Conservation (phyloP, 2,888 invertebrate genomes). For the Nephrotoma guestfalica region DNA sequence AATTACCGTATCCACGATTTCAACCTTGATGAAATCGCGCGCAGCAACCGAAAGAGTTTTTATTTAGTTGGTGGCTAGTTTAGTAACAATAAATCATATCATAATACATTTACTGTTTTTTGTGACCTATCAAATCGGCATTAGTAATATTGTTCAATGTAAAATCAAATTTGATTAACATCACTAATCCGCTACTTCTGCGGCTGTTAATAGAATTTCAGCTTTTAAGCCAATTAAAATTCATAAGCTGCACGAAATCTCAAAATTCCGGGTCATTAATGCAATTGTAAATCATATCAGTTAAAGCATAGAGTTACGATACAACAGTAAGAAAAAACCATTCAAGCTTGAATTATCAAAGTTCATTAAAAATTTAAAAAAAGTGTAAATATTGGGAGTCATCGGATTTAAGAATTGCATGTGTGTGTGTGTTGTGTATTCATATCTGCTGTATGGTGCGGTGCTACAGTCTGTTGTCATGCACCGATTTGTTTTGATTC, state of each 20-base stretch:
- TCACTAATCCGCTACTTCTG: background rate
- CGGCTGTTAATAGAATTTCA: background rate
- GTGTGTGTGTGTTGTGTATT: background rate
- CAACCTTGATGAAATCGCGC: background rate
- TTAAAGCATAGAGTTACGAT: background rate
- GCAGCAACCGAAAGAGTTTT: background rate
- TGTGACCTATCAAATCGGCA: background rate
- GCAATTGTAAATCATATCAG: background rate
- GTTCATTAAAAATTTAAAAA: background rate
- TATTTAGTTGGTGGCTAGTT: background rate
- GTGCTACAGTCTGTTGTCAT: background rate
- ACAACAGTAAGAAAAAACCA: background rate
- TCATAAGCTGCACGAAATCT: background rate
- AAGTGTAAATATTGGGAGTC: background rate
- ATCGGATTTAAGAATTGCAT: background rate
- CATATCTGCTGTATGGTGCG: too few relatives aligned
- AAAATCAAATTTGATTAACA: background rate
- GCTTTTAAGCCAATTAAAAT: background rate
- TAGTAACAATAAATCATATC: background rate
- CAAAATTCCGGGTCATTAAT: background rate
- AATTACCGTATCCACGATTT: background rate
- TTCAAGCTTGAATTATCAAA: background rate
- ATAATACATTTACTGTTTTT: background rate
- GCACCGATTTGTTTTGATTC: background rate
- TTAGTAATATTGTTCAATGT: background rate